Base-by-base conservation (phyloP, 1,140 invertebrate genomes). In the Manduca sexta region DNA sequence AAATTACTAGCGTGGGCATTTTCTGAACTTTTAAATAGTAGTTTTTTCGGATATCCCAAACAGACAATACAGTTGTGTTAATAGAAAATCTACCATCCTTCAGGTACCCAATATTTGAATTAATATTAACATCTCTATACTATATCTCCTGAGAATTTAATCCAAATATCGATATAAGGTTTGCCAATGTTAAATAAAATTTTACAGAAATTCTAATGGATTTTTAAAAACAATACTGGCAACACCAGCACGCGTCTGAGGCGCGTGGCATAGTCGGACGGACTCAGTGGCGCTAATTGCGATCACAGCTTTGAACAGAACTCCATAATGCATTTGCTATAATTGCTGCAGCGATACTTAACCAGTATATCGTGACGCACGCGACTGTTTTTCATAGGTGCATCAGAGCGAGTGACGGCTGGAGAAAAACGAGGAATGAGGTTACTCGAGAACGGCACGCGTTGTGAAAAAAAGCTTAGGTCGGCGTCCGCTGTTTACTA, bases 341-440 rank as follows among this genome's bases (percentile, higher is more conserved):
- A 49, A 47, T 52, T 43, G 39, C 26, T 43, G 39, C 26, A 26
- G 45, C 31, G 16, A 48, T 48, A 57, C 54, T 45, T 57, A 44
- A 31, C 35, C 41, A 52, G 8, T 21, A 55, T 65, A 60, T 60
- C 62, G 70, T 66, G 61, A 70, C 49, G 52, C 67, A 72, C 64
- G 72, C 72, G 56, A 68, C 51, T 31, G 30, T 69, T 70, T 69
- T 74, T 60, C 41, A 46, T 38, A 46, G 51, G 43, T 49, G 63
- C 67, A 70, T 17, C 62, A 38, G 56, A 64, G 49, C 69, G 64
- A 62, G 37, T 50, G 62, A 59, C 53, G 50, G 54, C 6, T 34
- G 46, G 14, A 62, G 53, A 72, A 75, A 72, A 75, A 72, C 49
- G 43, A 45, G 52, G 50, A 70, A 69, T 62, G 58, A 61, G 60